Conservation (phyloP, 1,140 invertebrate genomes). For the Procambarus virginalis region DNA sequence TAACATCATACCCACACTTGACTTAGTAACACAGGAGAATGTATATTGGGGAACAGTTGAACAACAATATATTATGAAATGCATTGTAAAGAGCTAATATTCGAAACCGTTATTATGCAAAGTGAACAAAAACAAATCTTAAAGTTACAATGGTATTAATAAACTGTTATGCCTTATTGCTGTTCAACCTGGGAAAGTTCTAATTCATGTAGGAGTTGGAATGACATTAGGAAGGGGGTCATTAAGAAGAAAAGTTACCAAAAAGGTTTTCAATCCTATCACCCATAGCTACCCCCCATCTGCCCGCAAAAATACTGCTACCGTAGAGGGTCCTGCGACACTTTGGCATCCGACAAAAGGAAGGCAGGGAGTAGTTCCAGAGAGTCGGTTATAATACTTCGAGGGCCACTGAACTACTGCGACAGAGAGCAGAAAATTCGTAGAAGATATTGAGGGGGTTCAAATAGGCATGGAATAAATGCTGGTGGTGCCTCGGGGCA, state of each 20-base stretch:
- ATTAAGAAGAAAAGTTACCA: conserved; percentile 48
- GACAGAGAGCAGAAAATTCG: conserved; percentile 43
- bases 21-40: conserved; percentile 59
- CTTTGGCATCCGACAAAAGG: conserved; percentile 58
- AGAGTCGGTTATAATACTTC: conserved; percentile 62
- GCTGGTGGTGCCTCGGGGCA: conserved; percentile 46
- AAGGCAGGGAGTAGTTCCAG: conserved; percentile 50
- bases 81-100: conserved; percentile 60
- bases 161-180: conserved; percentile 63
- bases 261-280: conserved; percentile 63
- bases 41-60: conserved; percentile 61
- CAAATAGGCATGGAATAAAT: conserved; percentile 47
- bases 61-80: conserved; percentile 64
- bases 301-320: conserved; percentile 60
- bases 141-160: conserved; percentile 57
- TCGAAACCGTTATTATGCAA: conserved; percentile 59
- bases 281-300: conserved; percentile 60
- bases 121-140: conserved; percentile 62
- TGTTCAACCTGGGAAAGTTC: conserved; percentile 62
- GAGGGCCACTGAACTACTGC: conserved; percentile 54
- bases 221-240: conserved; percentile 62
- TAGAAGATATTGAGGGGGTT: conserved; percentile 38
- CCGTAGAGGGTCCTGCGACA: conserved; percentile 44
- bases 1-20: conserved; percentile 57
- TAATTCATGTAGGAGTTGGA: conserved; percentile 62